Percentiles rank a stretch among this genome's conserved stretches.
phyloP scores from a whole-genome alignment of 2,797 vertebrate species.

The Scomberomorus guttatus region DNA sequence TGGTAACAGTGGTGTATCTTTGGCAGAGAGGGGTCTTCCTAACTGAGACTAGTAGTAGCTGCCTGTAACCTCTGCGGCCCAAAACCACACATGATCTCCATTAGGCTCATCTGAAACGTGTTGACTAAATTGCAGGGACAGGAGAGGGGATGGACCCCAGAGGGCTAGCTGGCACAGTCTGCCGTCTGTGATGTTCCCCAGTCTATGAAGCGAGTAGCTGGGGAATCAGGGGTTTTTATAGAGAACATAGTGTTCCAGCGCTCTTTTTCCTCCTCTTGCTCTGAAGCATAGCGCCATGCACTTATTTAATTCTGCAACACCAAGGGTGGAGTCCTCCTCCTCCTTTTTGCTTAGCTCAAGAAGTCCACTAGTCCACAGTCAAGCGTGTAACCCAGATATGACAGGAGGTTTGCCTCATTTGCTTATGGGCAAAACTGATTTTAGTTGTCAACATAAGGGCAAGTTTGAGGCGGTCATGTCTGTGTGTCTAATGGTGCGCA shows the following conservation, averaged over 20 bases:
- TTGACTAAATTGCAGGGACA: conserved; percentile 85
- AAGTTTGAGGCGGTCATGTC: conserved; percentile 64
- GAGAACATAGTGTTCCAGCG: conserved; percentile 81
- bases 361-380: conserved; percentile 88
- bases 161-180: conserved; percentile 78
- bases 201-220: conserved; percentile 72
- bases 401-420: conserved; percentile 86
- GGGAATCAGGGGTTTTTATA: conserved; percentile 79
- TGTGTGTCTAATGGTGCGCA: conserved; percentile 57
- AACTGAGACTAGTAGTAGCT: conserved; percentile 68
- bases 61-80: conserved; percentile 76
- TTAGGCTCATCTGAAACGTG: conserved; percentile 86
- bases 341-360: conserved; percentile 69
- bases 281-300: conserved; percentile 55
- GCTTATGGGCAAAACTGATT: conserved; percentile 85
- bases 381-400: conserved; percentile 87
- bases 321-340: conserved; percentile 56
- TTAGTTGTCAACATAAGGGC: conserved; percentile 82
- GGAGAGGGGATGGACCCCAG: conserved; percentile 80
- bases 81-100: conserved; percentile 84
- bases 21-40: conserved; percentile 77
- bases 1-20: conserved; percentile 79
- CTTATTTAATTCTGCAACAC: conserved; percentile 60
- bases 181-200: conserved; percentile 80
- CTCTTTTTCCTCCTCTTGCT: conserved; percentile 53